Conservation (phyloP, 2,797 vertebrate species). For the Poeciliopsis gracilis region DNA sequence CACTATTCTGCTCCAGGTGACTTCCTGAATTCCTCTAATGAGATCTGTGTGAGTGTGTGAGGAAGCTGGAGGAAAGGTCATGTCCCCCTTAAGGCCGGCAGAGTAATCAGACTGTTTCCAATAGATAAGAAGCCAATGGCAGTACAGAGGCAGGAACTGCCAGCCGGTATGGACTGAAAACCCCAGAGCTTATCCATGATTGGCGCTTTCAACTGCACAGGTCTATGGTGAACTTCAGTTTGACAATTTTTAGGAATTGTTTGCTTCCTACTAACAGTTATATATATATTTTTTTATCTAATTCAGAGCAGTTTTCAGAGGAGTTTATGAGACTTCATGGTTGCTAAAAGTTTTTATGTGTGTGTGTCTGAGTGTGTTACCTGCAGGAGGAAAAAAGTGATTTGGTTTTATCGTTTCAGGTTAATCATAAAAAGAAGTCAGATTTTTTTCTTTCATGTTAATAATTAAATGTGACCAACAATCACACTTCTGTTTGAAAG, state of each 20-base stretch:
- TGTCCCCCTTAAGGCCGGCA: neutral
- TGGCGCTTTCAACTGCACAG: neutral
- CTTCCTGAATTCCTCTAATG: neutral
- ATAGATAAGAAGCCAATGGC: constrained; percentile 3
- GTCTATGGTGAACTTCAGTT: neutral
- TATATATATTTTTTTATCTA: neutral
- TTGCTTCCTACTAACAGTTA: neutral
- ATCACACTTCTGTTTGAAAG: no score
- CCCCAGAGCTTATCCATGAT: neutral
- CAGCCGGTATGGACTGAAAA: neutral
- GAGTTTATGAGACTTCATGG: neutral
- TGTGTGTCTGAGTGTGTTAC: no score
- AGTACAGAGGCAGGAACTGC: neutral
- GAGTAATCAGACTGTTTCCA: constrained; percentile 5
- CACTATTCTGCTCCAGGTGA: neutral
- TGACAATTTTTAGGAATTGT: neutral
- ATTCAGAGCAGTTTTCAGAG: neutral
- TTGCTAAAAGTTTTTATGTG: neutral
- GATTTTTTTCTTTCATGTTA: no score
- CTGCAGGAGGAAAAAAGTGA: no score
- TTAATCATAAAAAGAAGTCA: no score
- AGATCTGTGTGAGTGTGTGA: neutral
- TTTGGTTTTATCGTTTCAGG: no score
- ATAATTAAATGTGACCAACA: no score
- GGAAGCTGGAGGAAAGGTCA: neutral